These are phyloP conservation scores for Mimumesa dahlbomi DNA, from an alignment of 2,888 invertebrate species.

Conservation along the genomic window DNA sequence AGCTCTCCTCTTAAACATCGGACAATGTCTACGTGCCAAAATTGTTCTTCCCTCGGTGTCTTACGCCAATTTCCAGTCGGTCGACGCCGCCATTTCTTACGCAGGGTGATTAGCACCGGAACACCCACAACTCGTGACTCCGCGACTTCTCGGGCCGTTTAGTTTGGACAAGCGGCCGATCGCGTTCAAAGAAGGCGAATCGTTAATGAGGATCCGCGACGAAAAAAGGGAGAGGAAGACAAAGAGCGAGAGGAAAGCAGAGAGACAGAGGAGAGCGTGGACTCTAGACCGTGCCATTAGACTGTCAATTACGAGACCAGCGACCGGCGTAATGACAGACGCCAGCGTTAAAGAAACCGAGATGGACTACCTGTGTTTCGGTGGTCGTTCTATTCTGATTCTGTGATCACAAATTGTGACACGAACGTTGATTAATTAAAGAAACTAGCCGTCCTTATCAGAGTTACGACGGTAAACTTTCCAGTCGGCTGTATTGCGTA, in stretches of 20 bases:
- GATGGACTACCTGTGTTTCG: conserved; percentile 48
- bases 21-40: too few relatives aligned
- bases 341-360: conserved; percentile 35
- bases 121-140: conserved; percentile 62
- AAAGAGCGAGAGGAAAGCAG: not conserved
- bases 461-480: too few relatives aligned
- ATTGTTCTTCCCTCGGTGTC: too few relatives aligned
- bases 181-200: conserved; percentile 63
- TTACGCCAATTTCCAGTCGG: conserved; percentile 17
- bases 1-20: too few relatives aligned
- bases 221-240: not conserved
- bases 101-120: conserved; percentile 49
- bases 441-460: too few relatives aligned
- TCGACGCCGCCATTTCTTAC: conserved; percentile 19
- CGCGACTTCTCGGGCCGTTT: conserved; percentile 61
- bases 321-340: conserved; percentile 64
- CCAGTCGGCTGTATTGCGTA: too few relatives aligned
- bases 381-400: conserved; percentile 39
- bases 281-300: conserved; percentile 68
- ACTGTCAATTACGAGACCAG: conserved; percentile 70
- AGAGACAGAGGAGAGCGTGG: conserved; percentile 13
- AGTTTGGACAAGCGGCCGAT: conserved; percentile 60
- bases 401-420: too few relatives aligned
- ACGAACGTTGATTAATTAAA: too few relatives aligned
- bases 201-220: conserved; percentile 62